These are phyloP conservation scores for Uloborus plumipes DNA, from an alignment of 2,888 invertebrate species.

Conservation along the genomic window DNA sequence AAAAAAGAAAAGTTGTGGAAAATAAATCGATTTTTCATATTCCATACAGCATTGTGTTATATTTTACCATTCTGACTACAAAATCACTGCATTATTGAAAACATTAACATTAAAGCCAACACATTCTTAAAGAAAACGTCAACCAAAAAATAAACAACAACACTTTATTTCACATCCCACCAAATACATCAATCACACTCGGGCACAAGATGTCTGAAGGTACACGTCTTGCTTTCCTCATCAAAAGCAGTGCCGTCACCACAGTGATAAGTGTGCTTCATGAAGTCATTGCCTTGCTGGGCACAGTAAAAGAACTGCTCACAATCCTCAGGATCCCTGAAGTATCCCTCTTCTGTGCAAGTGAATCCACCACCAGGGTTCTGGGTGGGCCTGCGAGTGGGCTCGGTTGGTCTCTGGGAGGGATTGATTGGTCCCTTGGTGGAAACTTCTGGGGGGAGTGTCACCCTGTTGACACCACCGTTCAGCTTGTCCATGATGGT, in stretches of 20 bases:
- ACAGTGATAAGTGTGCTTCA: conserved; percentile 62
- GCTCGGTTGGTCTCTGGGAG: background rate
- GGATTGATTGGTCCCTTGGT: background rate
- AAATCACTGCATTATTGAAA: too few species aligned
- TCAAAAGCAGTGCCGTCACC: conserved; percentile 65
- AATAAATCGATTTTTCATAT: too few species aligned
- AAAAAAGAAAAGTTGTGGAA: too few species aligned
- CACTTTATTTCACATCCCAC: background rate
- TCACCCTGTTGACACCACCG: conserved; percentile 20
- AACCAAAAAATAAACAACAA: background rate
- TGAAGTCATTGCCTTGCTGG: conserved; percentile 38
- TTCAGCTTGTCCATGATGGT: conserved; percentile 45
- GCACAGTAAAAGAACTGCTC: conserved; percentile 66
- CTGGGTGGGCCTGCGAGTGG: conserved; percentile 1
- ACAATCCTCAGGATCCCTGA: conserved; percentile 65
- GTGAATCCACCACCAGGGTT: conserved; percentile 12
- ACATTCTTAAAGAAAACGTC: background rate
- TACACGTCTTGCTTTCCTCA: conserved; percentile 53
- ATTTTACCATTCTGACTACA: too few species aligned
- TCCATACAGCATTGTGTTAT: too few species aligned
- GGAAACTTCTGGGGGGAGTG: background rate
- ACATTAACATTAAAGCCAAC: too few species aligned
- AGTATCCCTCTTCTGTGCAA: conserved; percentile 39
- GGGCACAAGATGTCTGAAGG: conserved; percentile 58
- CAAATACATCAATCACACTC: conserved; percentile 53